Evolutionary conservation across 2,113 vertebrate species (phyloP), one percentile per base, ranked within the genome.

Genomic region (Oenanthe melanoleuca): DNA sequence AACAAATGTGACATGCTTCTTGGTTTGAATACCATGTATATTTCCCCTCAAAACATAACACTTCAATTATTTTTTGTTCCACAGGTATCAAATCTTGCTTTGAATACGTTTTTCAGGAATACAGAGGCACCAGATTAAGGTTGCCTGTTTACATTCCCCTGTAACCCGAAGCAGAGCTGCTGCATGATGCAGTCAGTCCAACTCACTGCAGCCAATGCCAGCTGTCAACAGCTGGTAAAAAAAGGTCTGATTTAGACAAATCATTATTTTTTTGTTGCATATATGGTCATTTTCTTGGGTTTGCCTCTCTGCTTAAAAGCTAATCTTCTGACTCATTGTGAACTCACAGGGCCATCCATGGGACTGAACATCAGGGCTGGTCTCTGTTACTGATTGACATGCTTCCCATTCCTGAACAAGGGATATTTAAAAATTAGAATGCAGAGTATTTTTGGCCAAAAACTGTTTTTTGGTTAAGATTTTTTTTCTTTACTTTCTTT

Each of bases 231-330:
- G 56, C 52, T 82, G 50, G 42, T 63, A 66, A 95, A 85, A 83
- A 94, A 93, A 93, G 29, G 40, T 8, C 86, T 89, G 55, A 92
- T 88, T 95, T 91, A 92, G 86, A 95, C 28, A 88, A 96, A 89
- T 9, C 22, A 72, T 67, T 28, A 17, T 40, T 70, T 44, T 65
- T 37, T 25, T 60, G 45, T 74, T 61, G n/a, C 11, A 33, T 24
- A 3, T 47, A 23, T 1, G 5, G 20, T 31, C 38, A 42, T 44
- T 78, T 57, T 11, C 31, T 59, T 80, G 50, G 63, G n/a, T 74
- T 61, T 78, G 21, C 55, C 85, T 61, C 17, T 85, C 33, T 42
- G 38, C 13, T 80, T 87, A 38, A 86, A 71, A 88, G 52, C 20
- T 83, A 72, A 11, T 78, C 14, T 77, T 26, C 52, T 74, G 55